Base-by-base conservation (phyloP, 2,797 vertebrate species). In the Sebastes matsubarae region DNA sequence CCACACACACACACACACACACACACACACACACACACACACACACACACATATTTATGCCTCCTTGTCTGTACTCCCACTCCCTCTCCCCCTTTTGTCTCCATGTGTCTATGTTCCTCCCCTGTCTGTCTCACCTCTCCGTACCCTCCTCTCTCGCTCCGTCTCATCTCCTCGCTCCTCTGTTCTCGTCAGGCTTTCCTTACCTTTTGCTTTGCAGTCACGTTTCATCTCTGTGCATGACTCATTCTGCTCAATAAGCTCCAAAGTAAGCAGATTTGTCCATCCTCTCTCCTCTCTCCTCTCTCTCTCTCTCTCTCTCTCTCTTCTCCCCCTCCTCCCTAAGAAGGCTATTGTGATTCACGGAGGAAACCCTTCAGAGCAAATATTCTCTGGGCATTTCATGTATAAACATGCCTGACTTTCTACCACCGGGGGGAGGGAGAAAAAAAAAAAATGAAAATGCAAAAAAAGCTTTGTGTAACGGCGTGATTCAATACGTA, bases 211-310 rank as follows among this genome's bases (percentile, higher is more conserved):
- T 96, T 96, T 95, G 93, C 94, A 94, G 94, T 96, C 95, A 95
- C 95, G 93, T 95, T 95, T 95, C 93, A 92, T 95, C 93, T 93
- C 89, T 84, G 92, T 94, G 94, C 93, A 94, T 95, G 95, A 96
- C 95, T 95, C 95, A 96, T 96, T 96, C 95, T 96, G 95, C 94
- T 96, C 96, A 96, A 96, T 96, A 96, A 96, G 96, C 95, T 95
- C 94, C 93, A 95, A 95, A 96, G 96, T 96, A 96, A 96, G 96
- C 95, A 96, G 95, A 96, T 96, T 96, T 96, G 95, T 96, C 94
- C 94, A 93, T 91, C 92, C 89, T 89, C 84, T 88, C 79, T 55
- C 77, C 83, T 55, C 68, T 25, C 66, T 29, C 57, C 77, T 55
- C 57, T 63, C 72, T 30, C 54, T 58, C 68, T 55, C 57, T 63